Percentiles rank a stretch among this genome's conserved stretches.
These are phyloP conservation scores for Schizaphis graminum DNA, from an alignment of 2,888 invertebrate genomes.

Conservation along the genomic window DNA sequence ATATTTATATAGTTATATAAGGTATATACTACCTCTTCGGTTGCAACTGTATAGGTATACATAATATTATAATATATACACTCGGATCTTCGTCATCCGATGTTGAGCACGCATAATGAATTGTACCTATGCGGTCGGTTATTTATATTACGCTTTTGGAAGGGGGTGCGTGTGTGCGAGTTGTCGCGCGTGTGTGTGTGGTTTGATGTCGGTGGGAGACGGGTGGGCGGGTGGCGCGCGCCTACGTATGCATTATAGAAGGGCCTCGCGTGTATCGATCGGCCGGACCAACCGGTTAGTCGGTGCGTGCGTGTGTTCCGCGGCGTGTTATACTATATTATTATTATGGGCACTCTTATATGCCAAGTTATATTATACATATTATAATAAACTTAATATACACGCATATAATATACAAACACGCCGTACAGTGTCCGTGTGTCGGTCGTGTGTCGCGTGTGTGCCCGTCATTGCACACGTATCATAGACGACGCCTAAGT, in stretches of 20 bases:
- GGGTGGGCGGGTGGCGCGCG: background rate
- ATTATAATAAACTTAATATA: background rate
- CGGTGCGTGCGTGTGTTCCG: slow-evolving; percentile 41
- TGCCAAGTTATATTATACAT: background rate
- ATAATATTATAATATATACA: background rate
- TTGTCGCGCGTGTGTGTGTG: background rate
- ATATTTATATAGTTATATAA: no score
- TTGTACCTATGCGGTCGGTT: background rate
- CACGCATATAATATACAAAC: background rate
- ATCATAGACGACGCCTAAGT: background rate
- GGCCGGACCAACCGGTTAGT: slow-evolving; percentile 64
- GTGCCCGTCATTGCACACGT: background rate
- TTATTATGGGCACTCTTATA: background rate
- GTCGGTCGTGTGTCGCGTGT: slow-evolving; percentile 2
- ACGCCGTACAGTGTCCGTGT: background rate
- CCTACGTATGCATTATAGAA: slow-evolving; percentile 46
- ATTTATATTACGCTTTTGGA: background rate
- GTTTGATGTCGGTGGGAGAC: background rate
- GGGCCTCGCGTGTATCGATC: slow-evolving; percentile 44
- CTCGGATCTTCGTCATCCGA: background rate
- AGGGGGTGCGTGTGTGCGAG: background rate
- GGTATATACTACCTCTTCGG: background rate
- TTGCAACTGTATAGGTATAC: background rate
- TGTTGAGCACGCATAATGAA: slow-evolving; percentile 1
- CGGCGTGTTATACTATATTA: background rate